Conservation (phyloP, 1,140 invertebrate genomes). For the Bilobella aurantiaca region DNA sequence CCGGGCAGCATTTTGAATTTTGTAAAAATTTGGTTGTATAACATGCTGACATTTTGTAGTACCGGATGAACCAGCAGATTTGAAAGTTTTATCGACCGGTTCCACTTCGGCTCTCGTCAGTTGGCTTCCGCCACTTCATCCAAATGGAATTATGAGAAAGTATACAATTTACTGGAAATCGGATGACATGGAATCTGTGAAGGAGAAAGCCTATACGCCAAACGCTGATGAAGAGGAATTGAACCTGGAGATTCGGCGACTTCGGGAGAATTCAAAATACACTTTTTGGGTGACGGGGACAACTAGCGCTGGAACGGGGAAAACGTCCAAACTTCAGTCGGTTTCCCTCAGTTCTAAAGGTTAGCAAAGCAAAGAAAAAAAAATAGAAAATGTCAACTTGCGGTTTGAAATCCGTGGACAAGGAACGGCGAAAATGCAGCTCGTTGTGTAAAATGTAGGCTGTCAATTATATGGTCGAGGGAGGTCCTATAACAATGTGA, state of each 20-base stretch:
- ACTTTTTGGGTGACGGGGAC: slow-evolving; percentile 40
- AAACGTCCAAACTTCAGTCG: slow-evolving; percentile 27
- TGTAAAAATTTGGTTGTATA: no score
- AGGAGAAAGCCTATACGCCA: slow-evolving; percentile 12
- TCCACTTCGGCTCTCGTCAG: slow-evolving; percentile 60
- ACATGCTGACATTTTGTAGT: slow-evolving; percentile 40
- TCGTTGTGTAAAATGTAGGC: no score
- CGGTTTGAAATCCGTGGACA: no score
- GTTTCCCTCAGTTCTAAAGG: slow-evolving; percentile 32
- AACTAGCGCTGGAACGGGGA: slow-evolving; percentile 33
- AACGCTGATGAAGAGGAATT: slow-evolving; percentile 11
- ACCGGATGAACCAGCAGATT: slow-evolving; percentile 58
- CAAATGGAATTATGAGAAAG: slow-evolving; percentile 61
- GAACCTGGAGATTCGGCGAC: slow-evolving; percentile 35
- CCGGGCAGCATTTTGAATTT: no score
- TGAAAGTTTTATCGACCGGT: slow-evolving; percentile 58
- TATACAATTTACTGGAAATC: slow-evolving; percentile 55
- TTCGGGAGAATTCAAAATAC: slow-evolving; percentile 32
- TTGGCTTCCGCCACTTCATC: slow-evolving; percentile 60
- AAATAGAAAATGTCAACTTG: not conserved
- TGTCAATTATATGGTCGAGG: no score
- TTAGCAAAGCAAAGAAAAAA: no score
- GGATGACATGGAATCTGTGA: slow-evolving; percentile 11
- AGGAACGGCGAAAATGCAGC: no score
- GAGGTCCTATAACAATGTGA: no score